phyloP scores from a whole-genome alignment of 2,888 invertebrate genomes.

The Galerucella pusilla region DNA sequence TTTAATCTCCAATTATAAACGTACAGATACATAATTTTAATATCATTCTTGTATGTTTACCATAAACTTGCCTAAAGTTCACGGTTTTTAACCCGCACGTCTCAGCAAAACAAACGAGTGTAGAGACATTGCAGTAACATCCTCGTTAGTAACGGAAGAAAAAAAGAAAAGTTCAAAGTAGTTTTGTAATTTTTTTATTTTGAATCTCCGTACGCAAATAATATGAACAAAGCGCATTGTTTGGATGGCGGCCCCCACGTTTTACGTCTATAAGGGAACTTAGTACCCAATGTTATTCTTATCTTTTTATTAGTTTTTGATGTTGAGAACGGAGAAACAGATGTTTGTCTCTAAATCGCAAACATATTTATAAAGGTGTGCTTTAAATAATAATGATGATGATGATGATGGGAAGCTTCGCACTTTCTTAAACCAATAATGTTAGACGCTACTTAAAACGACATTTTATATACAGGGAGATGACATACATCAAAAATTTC shows the following conservation, averaged over 20 bases:
- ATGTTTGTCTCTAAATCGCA: conserved; percentile 18
- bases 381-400: neutral
- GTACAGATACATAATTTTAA: neutral
- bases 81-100: conserved; percentile 13
- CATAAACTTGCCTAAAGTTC: neutral
- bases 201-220: conserved; percentile 34
- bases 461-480: neutral
- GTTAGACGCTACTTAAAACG: neutral
- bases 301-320: conserved; percentile 24
- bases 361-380: conserved; percentile 21
- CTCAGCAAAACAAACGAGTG: conserved; percentile 30
- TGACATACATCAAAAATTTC: neutral
- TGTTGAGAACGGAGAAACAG: conserved; percentile 4
- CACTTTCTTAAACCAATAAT: conserved; percentile 5
- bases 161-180: conserved; percentile 4
- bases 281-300: conserved; percentile 18
- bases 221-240: conserved; percentile 36
- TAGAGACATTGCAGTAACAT: conserved; percentile 31
- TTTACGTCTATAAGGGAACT: conserved; percentile 20
- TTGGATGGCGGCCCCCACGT: conserved; percentile 18
- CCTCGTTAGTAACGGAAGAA: conserved; percentile 32
- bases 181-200: conserved; percentile 22
- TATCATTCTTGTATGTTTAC: neutral
- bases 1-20: neutral
- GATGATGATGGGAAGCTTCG: neutral